Evolutionary conservation across 1,140 invertebrate genomes (phyloP).

Genomic region (Carcinoscorpius rotundicauda): DNA sequence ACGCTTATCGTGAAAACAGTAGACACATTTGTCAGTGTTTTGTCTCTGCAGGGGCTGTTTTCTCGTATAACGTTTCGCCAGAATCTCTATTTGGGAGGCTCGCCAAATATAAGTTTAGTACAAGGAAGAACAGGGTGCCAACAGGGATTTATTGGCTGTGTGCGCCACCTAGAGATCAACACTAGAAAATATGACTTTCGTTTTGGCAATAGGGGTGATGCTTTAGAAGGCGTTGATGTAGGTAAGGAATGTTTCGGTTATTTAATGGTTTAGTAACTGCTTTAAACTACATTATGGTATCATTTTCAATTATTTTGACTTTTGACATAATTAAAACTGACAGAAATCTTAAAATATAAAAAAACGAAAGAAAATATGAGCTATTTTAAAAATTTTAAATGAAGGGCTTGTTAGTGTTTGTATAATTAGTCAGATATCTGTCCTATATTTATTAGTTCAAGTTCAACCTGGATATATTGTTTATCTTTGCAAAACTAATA

Average conservation of each 20-base stretch:
- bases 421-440: too few relatives aligned
- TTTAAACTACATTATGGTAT: too few relatives aligned
- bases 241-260: constrained; percentile 49
- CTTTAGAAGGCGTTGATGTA: constrained; percentile 75
- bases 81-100: constrained; percentile 81
- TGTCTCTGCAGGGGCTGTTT: constrained; percentile 61
- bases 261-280: not conserved
- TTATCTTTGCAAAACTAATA: too few relatives aligned
- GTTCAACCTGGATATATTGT: too few relatives aligned
- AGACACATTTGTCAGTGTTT: not conserved
- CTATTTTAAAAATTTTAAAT: too few relatives aligned
- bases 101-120: constrained; percentile 60
- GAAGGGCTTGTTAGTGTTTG: too few relatives aligned
- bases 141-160: constrained; percentile 72
- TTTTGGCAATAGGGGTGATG: constrained; percentile 55
- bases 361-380: too few relatives aligned
- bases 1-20: too few relatives aligned
- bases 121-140: constrained; percentile 48
- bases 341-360: not conserved
- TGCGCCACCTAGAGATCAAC: constrained; percentile 79
- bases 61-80: constrained; percentile 86
- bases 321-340: too few relatives aligned
- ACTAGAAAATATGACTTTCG: constrained; percentile 76
- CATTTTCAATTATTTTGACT: too few relatives aligned
- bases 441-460: too few relatives aligned